Conservation (phyloP, 2,113 vertebrate genomes). For the Thryonomys swinderianus region DNA sequence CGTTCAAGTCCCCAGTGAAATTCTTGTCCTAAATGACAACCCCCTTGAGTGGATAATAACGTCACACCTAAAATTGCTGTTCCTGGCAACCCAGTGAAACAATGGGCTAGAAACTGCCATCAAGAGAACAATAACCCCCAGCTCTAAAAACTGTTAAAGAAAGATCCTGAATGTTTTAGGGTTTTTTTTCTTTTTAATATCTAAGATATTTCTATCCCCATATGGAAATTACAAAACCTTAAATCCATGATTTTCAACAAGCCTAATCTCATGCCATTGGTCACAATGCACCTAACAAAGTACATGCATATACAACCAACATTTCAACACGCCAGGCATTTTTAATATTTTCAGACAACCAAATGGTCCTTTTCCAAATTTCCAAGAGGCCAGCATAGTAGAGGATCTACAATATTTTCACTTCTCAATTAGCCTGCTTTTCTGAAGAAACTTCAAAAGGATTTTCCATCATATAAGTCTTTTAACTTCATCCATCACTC, state of each 20-base stretch:
- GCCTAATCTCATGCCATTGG: background rate
- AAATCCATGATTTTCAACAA: constrained; percentile 30
- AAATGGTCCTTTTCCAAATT: background rate
- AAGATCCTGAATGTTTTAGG: constrained; percentile 9
- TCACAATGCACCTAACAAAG: background rate
- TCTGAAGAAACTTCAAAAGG: constrained; percentile 1
- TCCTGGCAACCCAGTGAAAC: constrained; percentile 58
- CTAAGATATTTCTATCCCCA: constrained; percentile 42
- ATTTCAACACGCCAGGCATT: background rate
- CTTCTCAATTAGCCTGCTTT: constrained; percentile 17
- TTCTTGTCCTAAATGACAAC: constrained; percentile 61
- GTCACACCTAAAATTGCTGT: constrained; percentile 49
- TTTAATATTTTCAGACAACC: constrained; percentile 35
- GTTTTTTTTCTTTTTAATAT: constrained; percentile 63
- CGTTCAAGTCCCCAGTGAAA: background rate
- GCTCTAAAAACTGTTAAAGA: constrained; percentile 70
- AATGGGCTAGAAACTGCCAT: constrained; percentile 58
- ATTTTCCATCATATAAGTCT: background rate
- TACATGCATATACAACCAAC: background rate
- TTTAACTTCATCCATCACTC: background rate
- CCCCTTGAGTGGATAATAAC: constrained; percentile 67
- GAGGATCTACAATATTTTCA: background rate
- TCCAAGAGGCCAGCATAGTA: constrained; percentile 1
- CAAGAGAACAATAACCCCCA: constrained; percentile 67
- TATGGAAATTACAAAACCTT: constrained; percentile 15